phyloP scores from a whole-genome alignment of 1,140 invertebrate species.

The Vanessa atalanta region DNA sequence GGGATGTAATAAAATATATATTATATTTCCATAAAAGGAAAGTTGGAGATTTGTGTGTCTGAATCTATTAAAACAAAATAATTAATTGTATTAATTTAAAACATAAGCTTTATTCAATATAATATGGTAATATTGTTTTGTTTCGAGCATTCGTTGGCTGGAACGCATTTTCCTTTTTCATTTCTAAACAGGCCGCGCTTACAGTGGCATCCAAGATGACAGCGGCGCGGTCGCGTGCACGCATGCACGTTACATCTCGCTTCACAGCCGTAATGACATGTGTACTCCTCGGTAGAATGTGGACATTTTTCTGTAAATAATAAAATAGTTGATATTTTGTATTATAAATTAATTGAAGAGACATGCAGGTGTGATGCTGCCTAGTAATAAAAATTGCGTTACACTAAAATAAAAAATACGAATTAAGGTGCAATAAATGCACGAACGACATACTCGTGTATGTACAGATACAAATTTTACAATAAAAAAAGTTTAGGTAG shows the following conservation, averaged over 20 bases:
- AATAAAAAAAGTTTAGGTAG: too few relatives aligned
- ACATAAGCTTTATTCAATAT: not conserved
- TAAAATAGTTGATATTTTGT: not conserved
- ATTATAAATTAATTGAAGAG: too few relatives aligned
- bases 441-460: too few relatives aligned
- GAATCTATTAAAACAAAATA: not conserved
- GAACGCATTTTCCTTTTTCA: slow-evolving; percentile 45
- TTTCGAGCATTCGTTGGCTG: slow-evolving; percentile 27
- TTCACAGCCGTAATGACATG: slow-evolving; percentile 22
- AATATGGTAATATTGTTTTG: slow-evolving; percentile 4
- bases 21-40: too few relatives aligned
- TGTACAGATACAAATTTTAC: too few relatives aligned
- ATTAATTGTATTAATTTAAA: not conserved
- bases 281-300: slow-evolving; percentile 55
- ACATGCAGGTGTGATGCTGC: too few relatives aligned
- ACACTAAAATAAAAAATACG: too few relatives aligned
- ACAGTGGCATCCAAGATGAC: slow-evolving; percentile 61
- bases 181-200: slow-evolving; percentile 45
- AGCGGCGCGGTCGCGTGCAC: slow-evolving; percentile 48
- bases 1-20: too few relatives aligned
- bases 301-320: slow-evolving; percentile 55
- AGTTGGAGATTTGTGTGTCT: not conserved
- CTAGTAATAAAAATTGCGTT: too few relatives aligned
- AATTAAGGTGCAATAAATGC: too few relatives aligned
- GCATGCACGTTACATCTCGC: slow-evolving; percentile 36